A percentile compares a stretch with the other conserved stretches of the same genome.
Evolutionary conservation across 92 coral and sea anemone genomes (phyloP).

Genomic region (Desmophyllum pertusum): DNA sequence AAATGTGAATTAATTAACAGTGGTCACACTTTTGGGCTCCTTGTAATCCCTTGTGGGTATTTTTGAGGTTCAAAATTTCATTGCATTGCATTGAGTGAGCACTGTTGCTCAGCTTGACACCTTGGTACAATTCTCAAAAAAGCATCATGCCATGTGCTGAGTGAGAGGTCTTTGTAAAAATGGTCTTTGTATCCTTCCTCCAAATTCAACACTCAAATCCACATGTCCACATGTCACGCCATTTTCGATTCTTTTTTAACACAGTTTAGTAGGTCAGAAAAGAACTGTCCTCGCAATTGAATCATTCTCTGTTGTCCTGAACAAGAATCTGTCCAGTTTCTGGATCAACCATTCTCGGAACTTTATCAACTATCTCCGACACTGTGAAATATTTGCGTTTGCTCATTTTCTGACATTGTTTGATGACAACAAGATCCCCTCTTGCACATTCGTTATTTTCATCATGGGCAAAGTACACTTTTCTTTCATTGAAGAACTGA

Average conservation of each 20-base stretch:
- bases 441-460: constrained; percentile 88
- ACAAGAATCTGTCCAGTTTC: constrained; percentile 87
- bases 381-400: constrained; percentile 84
- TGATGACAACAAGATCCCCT: constrained; percentile 92
- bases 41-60: too few species aligned
- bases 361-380: constrained; percentile 87
- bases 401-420: constrained; percentile 86
- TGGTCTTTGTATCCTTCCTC: neutral
- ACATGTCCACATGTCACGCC: too few species aligned
- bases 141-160: neutral
- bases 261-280: neutral
- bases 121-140: neutral
- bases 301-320: constrained; percentile 94
- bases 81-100: neutral
- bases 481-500: constrained; percentile 95
- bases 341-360: constrained; percentile 77
- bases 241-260: neutral
- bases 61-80: neutral
- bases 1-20: too few species aligned
- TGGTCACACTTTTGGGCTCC: too few species aligned
- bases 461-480: constrained; percentile 98
- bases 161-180: neutral
- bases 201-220: neutral
- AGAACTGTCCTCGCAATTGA: neutral
- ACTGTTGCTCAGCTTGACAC: neutral